Conservation (phyloP, 2,113 vertebrate species). For the Gallinago jamesoni region DNA sequence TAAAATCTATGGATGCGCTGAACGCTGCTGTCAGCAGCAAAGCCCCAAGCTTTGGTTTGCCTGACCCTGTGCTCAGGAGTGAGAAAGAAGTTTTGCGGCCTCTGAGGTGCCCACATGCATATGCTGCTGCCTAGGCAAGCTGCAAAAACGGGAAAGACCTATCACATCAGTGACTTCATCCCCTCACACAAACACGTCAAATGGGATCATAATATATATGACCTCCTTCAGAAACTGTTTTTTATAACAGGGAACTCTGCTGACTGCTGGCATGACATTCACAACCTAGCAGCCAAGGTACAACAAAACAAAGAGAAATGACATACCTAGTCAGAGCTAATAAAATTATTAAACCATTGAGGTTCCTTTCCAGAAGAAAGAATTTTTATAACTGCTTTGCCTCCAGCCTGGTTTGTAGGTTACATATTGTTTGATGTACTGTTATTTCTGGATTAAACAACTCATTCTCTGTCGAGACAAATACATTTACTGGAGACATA, state of each 20-base stretch:
- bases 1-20: not conserved
- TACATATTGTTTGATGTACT: not conserved
- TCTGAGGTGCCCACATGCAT: not conserved
- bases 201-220: not conserved
- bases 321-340: not conserved
- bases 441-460: not conserved
- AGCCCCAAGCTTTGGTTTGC: not conserved
- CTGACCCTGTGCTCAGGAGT: not conserved
- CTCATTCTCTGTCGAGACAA: not conserved
- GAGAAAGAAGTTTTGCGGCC: not conserved
- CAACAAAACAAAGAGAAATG: not conserved
- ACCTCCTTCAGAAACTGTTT: not conserved
- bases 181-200: not conserved
- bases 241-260: not conserved
- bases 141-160: not conserved
- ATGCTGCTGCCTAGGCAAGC: not conserved
- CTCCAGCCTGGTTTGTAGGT: not conserved
- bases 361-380: not conserved
- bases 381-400: not conserved
- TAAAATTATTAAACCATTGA: not conserved
- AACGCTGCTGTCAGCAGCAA: not conserved
- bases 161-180: not conserved
- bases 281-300: not conserved
- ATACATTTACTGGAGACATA: not conserved
- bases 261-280: not conserved